Evolutionary conservation across 1,140 invertebrate species (phyloP).

Genomic region (Mizuhopecten yessoensis): DNA sequence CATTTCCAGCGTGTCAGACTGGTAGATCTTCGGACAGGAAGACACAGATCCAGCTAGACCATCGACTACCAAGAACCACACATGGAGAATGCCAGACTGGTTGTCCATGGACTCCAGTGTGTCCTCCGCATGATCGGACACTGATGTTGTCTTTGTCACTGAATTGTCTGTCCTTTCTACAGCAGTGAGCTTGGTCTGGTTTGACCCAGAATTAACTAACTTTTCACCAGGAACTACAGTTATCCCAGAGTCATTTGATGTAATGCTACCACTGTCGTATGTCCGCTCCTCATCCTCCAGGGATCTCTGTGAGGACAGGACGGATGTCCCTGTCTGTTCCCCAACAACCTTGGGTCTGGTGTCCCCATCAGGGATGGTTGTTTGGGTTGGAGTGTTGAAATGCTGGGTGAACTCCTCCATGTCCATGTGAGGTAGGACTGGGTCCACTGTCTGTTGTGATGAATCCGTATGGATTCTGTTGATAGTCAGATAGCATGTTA

Average conservation of each 20-base stretch:
- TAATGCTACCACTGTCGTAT: slow-evolving; percentile 70
- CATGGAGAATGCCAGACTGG: slow-evolving; percentile 92
- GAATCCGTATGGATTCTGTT: slow-evolving; percentile 91
- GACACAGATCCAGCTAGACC: slow-evolving; percentile 91
- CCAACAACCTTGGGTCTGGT: neutral
- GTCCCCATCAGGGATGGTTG: neutral
- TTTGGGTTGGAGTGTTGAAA: slow-evolving; percentile 56
- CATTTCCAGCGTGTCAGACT: slow-evolving; percentile 93
- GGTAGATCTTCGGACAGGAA: slow-evolving; percentile 91
- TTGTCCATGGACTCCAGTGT: slow-evolving; percentile 87
- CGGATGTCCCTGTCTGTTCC: slow-evolving; percentile 42
- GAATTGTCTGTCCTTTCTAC: neutral
- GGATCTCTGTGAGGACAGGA: slow-evolving; percentile 32
- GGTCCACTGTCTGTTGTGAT: slow-evolving; percentile 91
- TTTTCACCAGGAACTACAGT: slow-evolving; percentile 44
- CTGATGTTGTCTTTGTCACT: neutral
- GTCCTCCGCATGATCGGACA: neutral
- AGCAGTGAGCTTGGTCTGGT: neutral
- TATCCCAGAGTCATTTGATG: slow-evolving; percentile 74
- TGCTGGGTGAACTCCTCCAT: slow-evolving; percentile 84
- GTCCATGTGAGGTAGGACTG: slow-evolving; percentile 91
- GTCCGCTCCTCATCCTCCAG: slow-evolving; percentile 54
- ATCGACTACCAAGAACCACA: slow-evolving; percentile 96
- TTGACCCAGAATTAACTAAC: neutral
- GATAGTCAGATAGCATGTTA: too few relatives aligned